Percentiles rank a stretch among this genome's conserved stretches.
Evolutionary conservation across 92 coral and sea anemone genomes (phyloP).

Genomic region (Parazoanthus darwini): DNA sequence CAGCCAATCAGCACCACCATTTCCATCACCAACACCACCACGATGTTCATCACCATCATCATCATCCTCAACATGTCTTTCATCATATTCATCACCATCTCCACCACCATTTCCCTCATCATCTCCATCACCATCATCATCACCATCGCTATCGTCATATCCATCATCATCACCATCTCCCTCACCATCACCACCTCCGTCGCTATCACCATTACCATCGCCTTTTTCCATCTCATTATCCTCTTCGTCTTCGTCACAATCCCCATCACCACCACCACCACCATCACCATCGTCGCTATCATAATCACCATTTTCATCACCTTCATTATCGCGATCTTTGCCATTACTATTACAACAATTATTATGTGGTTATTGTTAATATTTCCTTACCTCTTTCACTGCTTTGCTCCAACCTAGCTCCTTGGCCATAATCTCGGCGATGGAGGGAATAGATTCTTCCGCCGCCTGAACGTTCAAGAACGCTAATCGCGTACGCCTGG

Average conservation of each 20-base stretch:
- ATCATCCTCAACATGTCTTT: not conserved
- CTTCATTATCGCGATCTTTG: not conserved
- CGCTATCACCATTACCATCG: not conserved
- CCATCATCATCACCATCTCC: not conserved
- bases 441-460: constrained; percentile 76
- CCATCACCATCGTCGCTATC: not conserved
- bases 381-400: constrained; percentile 74
- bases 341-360: not conserved
- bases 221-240: not conserved
- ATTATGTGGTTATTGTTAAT: not conserved
- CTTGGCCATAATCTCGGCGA: constrained; percentile 95
- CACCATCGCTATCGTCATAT: not conserved
- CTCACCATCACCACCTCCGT: not conserved
- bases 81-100: not conserved
- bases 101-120: not conserved
- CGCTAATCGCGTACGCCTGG: constrained; percentile 95
- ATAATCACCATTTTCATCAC: not conserved
- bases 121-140: not conserved
- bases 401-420: constrained; percentile 89
- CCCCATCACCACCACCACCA: not conserved
- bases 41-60: not conserved
- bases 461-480: constrained; percentile 91
- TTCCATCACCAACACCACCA: not conserved
- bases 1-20: not conserved
- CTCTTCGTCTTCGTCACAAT: not conserved